Base-by-base conservation (phyloP, 2,888 invertebrate genomes). In the Zhengitettix transpicula region DNA sequence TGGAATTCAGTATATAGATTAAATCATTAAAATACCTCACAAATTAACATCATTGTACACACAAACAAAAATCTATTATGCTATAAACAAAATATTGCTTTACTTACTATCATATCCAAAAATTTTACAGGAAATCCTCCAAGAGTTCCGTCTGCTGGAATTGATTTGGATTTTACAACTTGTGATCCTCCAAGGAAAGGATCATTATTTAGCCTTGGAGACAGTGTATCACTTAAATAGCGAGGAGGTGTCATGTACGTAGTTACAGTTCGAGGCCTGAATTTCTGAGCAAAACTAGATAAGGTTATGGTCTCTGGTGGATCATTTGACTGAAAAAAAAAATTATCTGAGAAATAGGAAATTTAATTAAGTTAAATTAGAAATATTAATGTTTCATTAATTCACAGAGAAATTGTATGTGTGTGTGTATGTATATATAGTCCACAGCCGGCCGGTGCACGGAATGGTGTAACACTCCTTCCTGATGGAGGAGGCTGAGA, bases 291-390 rank as follows among this genome's bases (percentile, higher is more conserved):
- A 69, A 94, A 87, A 64, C 87, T 88, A 51, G 87, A 83, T 52
- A 95, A 77, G 57, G 89, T 86, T 68, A 96, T 85, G 40, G 93
- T 94, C 71, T 96, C 96, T 53, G 90, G 88, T 53, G 87, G 84
- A 67, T 94, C 94, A 72, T 92, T 92, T 1, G 93, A 92, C 72
- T 80, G 67, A 5, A 70, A 70, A 61, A 42, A 63, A 64, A 59
- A 44, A 28, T 55, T 40, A 40, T 10, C 10, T 40, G 9, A 55
- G 8, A 15, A 41, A 16, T 44, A 28, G 40, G 40, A 17, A 54
- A 54, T 16, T 5, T 7, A 16, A 28, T 54, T 14, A 16, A 17
- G 16, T 53, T 15, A 11, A 15, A 53, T 53, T n/a, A 28, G 3
- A 28, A 28, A 28, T 28, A 28, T 28, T 28, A 51, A 12, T 47